Percentiles rank a stretch among this genome's conserved stretches.
phyloP scores from a whole-genome alignment of 2,113 vertebrate genomes.

The Notarius lentiginosus region DNA sequence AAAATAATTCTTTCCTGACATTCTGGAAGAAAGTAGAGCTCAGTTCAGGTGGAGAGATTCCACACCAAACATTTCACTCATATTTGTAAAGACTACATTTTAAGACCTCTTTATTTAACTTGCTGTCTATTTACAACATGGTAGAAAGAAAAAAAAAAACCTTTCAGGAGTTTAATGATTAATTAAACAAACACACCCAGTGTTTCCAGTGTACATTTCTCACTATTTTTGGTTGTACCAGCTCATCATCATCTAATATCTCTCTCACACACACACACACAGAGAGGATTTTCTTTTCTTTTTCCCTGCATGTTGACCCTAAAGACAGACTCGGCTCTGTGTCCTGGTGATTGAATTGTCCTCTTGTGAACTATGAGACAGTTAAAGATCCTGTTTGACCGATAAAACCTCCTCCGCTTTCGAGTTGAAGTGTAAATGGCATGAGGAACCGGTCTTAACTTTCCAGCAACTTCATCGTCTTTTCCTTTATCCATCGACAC shows the following conservation, averaged over 20 bases:
- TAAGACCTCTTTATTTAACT: neutral
- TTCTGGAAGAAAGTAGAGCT: too few relatives aligned
- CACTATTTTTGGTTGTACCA: neutral
- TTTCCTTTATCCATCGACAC: neutral
- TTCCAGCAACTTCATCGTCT: neutral
- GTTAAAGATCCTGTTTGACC: neutral
- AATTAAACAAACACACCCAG: conserved; percentile 21
- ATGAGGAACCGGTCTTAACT: neutral
- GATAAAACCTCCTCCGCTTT: neutral
- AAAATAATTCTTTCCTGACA: too few relatives aligned
- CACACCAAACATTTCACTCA: neutral
- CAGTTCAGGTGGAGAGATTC: too few relatives aligned
- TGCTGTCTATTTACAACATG: neutral
- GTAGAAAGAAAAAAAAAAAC: neutral
- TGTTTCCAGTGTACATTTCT: conserved; percentile 20
- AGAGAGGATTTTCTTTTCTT: neutral
- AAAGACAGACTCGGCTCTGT: neutral
- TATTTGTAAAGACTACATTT: neutral
- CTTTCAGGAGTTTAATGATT: conserved; percentile 24
- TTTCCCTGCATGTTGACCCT: neutral
- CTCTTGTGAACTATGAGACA: neutral
- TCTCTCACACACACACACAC: neutral
- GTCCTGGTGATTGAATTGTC: neutral
- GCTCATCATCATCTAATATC: too few relatives aligned
- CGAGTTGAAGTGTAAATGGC: neutral